Percentiles rank a stretch among this genome's conserved stretches.
Conservation (phyloP, 2,797 vertebrate genomes). For the Gadopsis bispinosus region DNA sequence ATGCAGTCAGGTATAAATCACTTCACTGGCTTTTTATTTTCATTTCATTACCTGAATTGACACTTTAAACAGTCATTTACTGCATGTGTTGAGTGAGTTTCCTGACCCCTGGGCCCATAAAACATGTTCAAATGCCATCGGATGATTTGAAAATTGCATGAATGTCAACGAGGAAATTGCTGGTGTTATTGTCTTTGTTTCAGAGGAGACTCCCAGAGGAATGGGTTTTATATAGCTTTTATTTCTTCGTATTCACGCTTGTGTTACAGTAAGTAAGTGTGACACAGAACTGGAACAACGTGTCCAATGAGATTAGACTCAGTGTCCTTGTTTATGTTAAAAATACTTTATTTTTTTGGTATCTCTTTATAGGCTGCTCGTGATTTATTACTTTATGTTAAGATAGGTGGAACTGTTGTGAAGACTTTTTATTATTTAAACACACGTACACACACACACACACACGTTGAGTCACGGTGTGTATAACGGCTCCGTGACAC, state of each 20-base stretch:
- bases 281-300: constrained; percentile 63
- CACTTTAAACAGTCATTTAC: constrained; percentile 55
- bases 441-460: not conserved
- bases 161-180: constrained; percentile 70
- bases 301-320: constrained; percentile 70
- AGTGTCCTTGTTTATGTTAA: constrained; percentile 69
- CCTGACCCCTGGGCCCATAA: constrained; percentile 55
- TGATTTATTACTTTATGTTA: constrained; percentile 43
- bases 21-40: constrained; percentile 25
- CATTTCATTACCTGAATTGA: constrained; percentile 47
- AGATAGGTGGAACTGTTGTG: constrained; percentile 13
- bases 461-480: constrained; percentile 14
- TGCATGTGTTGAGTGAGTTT: constrained; percentile 20
- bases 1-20: constrained; percentile 44
- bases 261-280: constrained; percentile 67
- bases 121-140: constrained; percentile 54
- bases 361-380: constrained; percentile 14
- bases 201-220: constrained; percentile 57
- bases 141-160: constrained; percentile 58
- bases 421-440: constrained; percentile 28
- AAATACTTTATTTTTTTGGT: constrained; percentile 36
- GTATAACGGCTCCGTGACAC: constrained; percentile 38
- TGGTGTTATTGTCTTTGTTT: constrained; percentile 63
- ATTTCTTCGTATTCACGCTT: constrained; percentile 47
- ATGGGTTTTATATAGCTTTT: constrained; percentile 68